phyloP scores from a whole-genome alignment of 2,113 vertebrate genomes.

The Scomber japonicus region DNA sequence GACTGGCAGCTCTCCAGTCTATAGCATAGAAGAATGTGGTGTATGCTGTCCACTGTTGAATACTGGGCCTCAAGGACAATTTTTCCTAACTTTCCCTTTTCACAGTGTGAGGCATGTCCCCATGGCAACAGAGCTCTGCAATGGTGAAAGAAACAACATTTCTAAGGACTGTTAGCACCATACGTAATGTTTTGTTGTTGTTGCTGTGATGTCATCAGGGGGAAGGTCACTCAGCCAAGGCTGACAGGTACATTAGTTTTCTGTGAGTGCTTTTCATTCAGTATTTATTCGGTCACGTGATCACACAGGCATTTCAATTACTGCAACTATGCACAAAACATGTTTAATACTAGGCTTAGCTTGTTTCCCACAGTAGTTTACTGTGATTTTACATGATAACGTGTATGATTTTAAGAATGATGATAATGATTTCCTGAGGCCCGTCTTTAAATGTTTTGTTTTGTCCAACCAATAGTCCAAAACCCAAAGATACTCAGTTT shows the following conservation, averaged over 20 bases:
- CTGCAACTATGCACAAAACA: neutral
- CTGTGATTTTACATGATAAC: neutral
- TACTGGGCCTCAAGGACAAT: conserved; percentile 74
- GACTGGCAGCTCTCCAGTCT: conserved; percentile 24
- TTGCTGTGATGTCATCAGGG: conserved; percentile 41
- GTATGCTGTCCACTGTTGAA: conserved; percentile 43
- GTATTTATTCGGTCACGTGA: neutral
- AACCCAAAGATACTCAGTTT: no score
- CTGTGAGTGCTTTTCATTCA: conserved; percentile 7
- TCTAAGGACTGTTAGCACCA: conserved; percentile 43
- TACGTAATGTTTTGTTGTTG: conserved; percentile 43
- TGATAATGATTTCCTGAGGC: no score
- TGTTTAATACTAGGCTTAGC: no score
- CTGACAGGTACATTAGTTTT: conserved; percentile 23
- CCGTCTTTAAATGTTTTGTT: no score
- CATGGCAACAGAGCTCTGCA: conserved; percentile 76
- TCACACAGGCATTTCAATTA: neutral
- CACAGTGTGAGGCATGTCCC: conserved; percentile 61
- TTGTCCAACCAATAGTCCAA: no score
- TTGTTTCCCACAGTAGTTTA: neutral
- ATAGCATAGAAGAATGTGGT: conserved; percentile 30
- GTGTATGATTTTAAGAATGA: no score
- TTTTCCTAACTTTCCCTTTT: conserved; percentile 64
- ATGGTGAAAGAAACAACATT: conserved; percentile 58
- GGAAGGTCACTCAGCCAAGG: neutral